Base-by-base conservation (phyloP, 1,140 invertebrate genomes). In the Alviniconcha marisindica region DNA sequence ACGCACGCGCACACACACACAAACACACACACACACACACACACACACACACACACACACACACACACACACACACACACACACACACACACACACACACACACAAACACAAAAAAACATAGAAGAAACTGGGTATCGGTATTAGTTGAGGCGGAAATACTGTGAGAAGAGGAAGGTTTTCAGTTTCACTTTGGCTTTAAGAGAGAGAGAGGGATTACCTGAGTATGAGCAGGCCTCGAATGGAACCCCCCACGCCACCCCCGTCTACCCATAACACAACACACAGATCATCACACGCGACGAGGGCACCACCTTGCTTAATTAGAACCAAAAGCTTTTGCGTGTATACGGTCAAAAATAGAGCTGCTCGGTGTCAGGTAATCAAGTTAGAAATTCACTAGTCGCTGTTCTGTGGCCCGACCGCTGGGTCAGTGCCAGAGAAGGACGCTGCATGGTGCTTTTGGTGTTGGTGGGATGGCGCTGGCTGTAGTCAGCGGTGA, bases 1-100 rank as follows among this genome's bases (percentile, higher is more conserved):
- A 74, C 38, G 36, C 71, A 74, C 71, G 36, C 38, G 36, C 38
- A 74, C 71, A 74, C 71, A 74, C 71, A 74, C 71, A 74, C 71
- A 66, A 7, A 66, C 60, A 66, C 28, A 66, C 60, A 66, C 60
- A 66, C 60, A 66, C 60, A 66, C 60, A 66, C 60, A 28, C 60
- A 66, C 28, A 28, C 60, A 28, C 60, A 66, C 60, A 66, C 60
- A 66, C 60, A 66, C 60, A 66, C 60, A 66, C 60, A 66, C 60
- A n/a, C 60, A 66, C 60, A 66, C 60, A 66, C 60, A 66, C 60
- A 66, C 60, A 66, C 60, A 66, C 60, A 66, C 60, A 66, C 60
- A 66, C 60, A 28, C 60, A 66, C 60, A 66, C 60, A 66, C 60
- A 66, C 60, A 66, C 60, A 66, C 60, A 66, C 60, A 10, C 60